Evolutionary conservation across 1,140 invertebrate species (phyloP).

Genomic region (Drosophila bipectinata): DNA sequence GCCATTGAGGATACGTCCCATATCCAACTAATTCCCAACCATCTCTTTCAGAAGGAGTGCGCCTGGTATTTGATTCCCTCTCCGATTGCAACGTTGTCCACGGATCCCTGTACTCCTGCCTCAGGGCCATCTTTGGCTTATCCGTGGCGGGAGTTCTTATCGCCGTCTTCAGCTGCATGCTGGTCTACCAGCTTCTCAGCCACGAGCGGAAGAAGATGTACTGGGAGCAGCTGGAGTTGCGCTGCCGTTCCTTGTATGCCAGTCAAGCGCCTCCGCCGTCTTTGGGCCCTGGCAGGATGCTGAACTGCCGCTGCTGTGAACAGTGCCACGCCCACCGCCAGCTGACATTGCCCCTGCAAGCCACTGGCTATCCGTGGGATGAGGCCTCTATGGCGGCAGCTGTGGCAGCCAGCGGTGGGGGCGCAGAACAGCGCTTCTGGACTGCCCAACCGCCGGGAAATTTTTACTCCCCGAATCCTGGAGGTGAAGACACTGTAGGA

Average conservation of each 20-base stretch:
- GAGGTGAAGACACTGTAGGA: conserved; percentile 83
- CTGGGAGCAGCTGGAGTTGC: conserved; percentile 94
- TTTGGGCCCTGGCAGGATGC: conserved; percentile 59
- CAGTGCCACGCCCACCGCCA: conserved; percentile 83
- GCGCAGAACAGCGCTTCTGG: conserved; percentile 63
- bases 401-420: conserved; percentile 56
- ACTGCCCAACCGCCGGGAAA: conserved; percentile 86
- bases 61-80: conserved; percentile 92
- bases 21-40: not conserved
- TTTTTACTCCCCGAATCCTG: conserved; percentile 92
- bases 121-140: conserved; percentile 93
- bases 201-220: conserved; percentile 97
- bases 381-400: conserved; percentile 67
- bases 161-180: conserved; percentile 96
- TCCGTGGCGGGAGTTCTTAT: conserved; percentile 94
- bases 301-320: conserved; percentile 81
- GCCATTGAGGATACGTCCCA: not conserved
- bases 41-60: conserved; percentile 84
- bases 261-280: conserved; percentile 84
- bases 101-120: conserved; percentile 92
- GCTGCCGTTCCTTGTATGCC: conserved; percentile 91
- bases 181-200: conserved; percentile 93
- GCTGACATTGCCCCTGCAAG: conserved; percentile 61
- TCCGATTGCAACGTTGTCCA: conserved; percentile 94
- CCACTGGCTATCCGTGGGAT: conserved; percentile 76